Evolutionary conservation across 2,113 vertebrate species (phyloP).

Genomic region (Aptenodytes patagonicus): DNA sequence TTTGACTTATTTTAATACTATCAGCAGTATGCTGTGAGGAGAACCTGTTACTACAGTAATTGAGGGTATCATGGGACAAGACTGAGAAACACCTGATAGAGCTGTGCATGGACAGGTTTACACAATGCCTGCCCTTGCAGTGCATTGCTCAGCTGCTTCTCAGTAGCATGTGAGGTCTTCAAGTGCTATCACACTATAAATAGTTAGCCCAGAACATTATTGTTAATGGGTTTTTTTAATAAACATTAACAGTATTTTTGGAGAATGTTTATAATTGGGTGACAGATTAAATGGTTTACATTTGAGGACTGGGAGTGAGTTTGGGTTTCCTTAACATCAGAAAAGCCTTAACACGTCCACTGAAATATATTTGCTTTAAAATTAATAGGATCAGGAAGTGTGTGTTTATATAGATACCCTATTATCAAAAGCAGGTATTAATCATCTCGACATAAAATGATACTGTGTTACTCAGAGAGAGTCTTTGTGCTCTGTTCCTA

Average conservation of each 20-base stretch:
- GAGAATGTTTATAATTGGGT: not conserved
- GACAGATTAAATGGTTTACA: not conserved
- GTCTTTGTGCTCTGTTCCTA: constrained; percentile 20
- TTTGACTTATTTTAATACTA: not conserved
- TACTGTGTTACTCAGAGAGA: not conserved
- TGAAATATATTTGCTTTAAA: not conserved
- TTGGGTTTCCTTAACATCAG: not conserved
- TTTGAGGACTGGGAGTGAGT: not conserved
- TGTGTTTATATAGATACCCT: not conserved
- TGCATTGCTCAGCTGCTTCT: not conserved
- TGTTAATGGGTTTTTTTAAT: not conserved
- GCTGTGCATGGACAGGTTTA: not conserved
- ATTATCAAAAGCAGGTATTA: not conserved
- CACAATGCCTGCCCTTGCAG: not conserved
- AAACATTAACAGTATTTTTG: not conserved
- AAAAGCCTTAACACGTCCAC: not conserved
- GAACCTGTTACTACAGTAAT: not conserved
- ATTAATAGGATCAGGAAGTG: accelerated
- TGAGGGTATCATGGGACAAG: not conserved
- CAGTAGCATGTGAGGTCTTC: not conserved
- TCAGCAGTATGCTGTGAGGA: not conserved
- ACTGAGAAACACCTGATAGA: not conserved
- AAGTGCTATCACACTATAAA: not conserved
- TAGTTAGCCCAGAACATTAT: not conserved
- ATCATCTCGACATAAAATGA: not conserved